Percentiles rank a stretch among this genome's conserved stretches.
These are phyloP conservation scores for Scortum barcoo DNA, from an alignment of 2,113 vertebrate species.

Conservation along the genomic window DNA sequence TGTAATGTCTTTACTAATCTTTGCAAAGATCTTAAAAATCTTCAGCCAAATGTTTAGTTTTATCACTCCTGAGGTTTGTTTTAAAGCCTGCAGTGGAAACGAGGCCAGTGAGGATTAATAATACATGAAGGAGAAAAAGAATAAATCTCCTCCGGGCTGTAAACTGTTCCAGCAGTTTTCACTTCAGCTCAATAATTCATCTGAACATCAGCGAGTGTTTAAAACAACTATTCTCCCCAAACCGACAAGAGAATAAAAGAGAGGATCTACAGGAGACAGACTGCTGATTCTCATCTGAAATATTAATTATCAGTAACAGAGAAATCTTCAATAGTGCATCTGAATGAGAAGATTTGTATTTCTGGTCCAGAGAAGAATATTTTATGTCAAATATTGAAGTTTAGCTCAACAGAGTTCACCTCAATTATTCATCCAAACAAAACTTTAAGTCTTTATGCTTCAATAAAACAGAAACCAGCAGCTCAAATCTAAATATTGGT, in stretches of 20 bases:
- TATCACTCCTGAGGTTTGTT: constrained; percentile 3
- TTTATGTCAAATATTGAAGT: not conserved
- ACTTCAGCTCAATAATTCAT: constrained; percentile 44
- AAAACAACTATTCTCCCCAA: not conserved
- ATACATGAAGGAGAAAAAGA: not conserved
- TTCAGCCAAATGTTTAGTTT: not conserved
- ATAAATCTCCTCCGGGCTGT: not conserved
- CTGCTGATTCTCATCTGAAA: not conserved
- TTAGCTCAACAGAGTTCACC: not conserved
- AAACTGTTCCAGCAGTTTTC: constrained; percentile 7
- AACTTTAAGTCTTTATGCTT: not conserved
- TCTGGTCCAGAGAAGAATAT: not conserved
- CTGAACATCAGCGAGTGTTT: not conserved
- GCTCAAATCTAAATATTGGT: not conserved
- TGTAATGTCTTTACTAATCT: not conserved
- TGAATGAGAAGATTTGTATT: not conserved
- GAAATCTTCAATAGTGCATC: not conserved
- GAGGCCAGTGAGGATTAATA: not conserved
- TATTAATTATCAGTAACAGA: not conserved
- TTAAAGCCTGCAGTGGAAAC: not conserved
- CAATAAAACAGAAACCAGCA: not conserved
- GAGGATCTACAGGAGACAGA: not conserved
- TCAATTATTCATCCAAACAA: not conserved
- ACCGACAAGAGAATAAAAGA: not conserved
- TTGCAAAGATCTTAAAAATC: not conserved